A percentile compares a stretch with the other conserved stretches of the same genome.
These are phyloP conservation scores for Lydus trimaculatus DNA, from an alignment of 2,888 invertebrate genomes.

Conservation along the genomic window DNA sequence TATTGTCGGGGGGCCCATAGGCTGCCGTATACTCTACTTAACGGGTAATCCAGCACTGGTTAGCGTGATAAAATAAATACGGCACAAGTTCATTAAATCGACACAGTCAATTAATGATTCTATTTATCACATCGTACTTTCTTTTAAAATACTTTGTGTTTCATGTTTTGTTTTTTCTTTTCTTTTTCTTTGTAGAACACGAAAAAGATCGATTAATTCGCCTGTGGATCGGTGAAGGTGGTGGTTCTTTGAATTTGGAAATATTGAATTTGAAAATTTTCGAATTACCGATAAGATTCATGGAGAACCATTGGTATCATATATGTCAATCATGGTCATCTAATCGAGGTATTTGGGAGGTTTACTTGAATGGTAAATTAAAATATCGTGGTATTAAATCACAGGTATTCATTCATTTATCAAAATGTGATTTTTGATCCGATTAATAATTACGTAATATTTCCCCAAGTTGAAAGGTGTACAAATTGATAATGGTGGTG, in stretches of 20 bases:
- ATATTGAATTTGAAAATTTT: conserved; percentile 65
- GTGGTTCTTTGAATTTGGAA: conserved; percentile 64
- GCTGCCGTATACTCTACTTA: too few relatives aligned
- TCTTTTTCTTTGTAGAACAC: conserved; percentile 64
- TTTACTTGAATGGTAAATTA: conserved; percentile 68
- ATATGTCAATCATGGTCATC: conserved; percentile 73
- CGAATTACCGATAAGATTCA: conserved; percentile 58
- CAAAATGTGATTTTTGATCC: not conserved
- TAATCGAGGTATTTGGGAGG: conserved; percentile 66
- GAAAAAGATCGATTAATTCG: conserved; percentile 64
- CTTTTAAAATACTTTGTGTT: not conserved
- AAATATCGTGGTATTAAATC: conserved; percentile 55
- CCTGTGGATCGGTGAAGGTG: conserved; percentile 69
- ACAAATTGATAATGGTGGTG: conserved; percentile 67
- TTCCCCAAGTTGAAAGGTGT: conserved; percentile 65
- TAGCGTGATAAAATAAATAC: not conserved
- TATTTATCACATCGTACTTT: not conserved
- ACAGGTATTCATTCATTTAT: conserved; percentile 46
- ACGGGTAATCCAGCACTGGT: too few relatives aligned
- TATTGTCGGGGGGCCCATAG: too few relatives aligned
- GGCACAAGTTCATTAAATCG: not conserved
- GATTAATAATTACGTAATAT: not conserved
- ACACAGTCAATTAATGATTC: not conserved
- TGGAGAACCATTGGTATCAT: conserved; percentile 68
- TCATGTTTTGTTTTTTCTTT: too few relatives aligned